A percentile compares a stretch with the other conserved stretches of the same genome.
Evolutionary conservation across 2,888 invertebrate genomes (phyloP).

Genomic region (Marasmarcha lunaedactyla): DNA sequence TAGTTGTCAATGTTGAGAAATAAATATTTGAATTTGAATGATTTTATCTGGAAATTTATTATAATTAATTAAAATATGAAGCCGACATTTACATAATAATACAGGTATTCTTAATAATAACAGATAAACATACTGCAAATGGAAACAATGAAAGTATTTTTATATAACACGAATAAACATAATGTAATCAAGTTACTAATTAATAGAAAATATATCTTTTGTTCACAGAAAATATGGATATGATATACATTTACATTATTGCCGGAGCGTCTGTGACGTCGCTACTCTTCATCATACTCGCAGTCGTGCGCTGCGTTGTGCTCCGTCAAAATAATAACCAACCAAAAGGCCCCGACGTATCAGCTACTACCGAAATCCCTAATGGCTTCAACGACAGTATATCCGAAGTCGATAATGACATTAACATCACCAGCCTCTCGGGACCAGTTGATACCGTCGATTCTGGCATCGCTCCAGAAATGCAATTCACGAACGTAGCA

Average conservation of each 20-base stretch:
- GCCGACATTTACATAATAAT: too few relatives aligned
- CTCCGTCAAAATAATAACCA: conserved; percentile 74
- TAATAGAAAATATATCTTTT: not conserved
- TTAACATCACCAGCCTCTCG: conserved; percentile 77
- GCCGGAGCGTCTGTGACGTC: conserved; percentile 80
- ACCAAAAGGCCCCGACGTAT: conserved; percentile 77
- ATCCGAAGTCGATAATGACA: conserved; percentile 85
- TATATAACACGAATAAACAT: too few relatives aligned
- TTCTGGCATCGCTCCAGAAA: conserved; percentile 51
- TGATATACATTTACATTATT: conserved; percentile 86
- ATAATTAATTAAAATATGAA: too few relatives aligned
- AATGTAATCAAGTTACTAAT: too few relatives aligned
- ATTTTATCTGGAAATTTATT: too few relatives aligned
- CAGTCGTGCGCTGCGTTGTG: conserved; percentile 78
- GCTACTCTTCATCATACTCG: conserved; percentile 77
- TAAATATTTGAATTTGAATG: too few relatives aligned
- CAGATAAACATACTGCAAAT: too few relatives aligned
- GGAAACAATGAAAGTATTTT: too few relatives aligned
- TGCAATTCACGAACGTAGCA: conserved; percentile 55
- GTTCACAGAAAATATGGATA: conserved; percentile 78
- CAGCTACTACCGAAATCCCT: conserved; percentile 81
- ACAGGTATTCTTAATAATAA: too few relatives aligned
- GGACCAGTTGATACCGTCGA: conserved; percentile 71
- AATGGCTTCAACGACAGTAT: conserved; percentile 89
- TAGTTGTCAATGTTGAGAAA: too few relatives aligned